Percentiles rank a stretch among this genome's conserved stretches.
phyloP scores from a whole-genome alignment of 2,113 vertebrate species.

The Taxidea taxus region DNA sequence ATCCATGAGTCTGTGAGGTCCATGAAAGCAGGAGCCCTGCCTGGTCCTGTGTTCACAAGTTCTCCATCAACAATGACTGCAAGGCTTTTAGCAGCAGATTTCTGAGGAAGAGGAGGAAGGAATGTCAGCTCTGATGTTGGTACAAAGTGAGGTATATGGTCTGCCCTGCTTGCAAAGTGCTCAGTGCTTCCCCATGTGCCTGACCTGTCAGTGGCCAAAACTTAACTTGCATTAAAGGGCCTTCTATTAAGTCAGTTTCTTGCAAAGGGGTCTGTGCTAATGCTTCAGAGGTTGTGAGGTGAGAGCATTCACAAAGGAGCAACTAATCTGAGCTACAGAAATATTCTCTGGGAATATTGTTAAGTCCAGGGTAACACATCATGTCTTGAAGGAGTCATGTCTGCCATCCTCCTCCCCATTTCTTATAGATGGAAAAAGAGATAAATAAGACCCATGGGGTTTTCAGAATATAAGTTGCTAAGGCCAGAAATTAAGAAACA shows the following conservation, averaged over 20 bases:
- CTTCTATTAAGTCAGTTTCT: background rate
- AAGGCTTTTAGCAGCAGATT: background rate
- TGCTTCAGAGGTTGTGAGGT: background rate
- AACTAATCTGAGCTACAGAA: background rate
- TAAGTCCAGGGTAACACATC: background rate
- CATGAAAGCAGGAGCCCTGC: background rate
- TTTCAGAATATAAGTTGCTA: background rate
- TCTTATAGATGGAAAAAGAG: background rate
- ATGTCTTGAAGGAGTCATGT: background rate
- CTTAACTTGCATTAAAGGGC: background rate
- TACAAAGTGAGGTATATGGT: background rate
- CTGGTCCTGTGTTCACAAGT: background rate
- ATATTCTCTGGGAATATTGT: background rate
- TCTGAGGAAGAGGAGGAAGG: background rate
- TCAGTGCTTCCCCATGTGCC: background rate
- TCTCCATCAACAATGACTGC: background rate
- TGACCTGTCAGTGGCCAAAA: background rate
- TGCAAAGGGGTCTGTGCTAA: background rate
- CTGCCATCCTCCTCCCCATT: background rate
- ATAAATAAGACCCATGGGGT: background rate
- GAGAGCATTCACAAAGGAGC: background rate
- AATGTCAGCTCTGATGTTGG: accelerated
- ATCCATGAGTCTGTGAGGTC: too few species aligned
- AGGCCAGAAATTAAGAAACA: background rate
- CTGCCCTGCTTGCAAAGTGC: background rate